These are phyloP conservation scores for Zosterops lateralis DNA, from an alignment of 2,113 vertebrate genomes.

Conservation along the genomic window DNA sequence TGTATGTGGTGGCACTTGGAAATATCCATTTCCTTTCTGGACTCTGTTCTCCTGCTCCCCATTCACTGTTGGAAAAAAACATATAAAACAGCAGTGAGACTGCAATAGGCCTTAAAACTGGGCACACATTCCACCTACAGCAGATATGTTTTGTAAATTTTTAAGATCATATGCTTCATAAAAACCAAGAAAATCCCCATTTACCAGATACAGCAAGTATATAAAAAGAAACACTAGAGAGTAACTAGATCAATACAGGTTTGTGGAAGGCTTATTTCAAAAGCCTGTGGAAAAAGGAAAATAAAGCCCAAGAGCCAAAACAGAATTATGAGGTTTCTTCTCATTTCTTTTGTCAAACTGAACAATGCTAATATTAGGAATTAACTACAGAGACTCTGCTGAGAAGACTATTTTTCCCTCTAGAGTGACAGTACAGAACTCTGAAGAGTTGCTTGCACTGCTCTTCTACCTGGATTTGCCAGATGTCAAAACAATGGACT, in stretches of 20 bases:
- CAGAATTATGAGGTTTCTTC: accelerated
- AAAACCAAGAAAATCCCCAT: not conserved
- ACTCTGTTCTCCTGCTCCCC: constrained; percentile 93
- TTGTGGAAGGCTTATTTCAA: not conserved
- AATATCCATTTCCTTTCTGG: constrained; percentile 98
- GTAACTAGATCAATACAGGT: not conserved
- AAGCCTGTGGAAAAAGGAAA: not conserved
- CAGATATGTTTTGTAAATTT: not conserved
- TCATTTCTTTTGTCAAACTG: not conserved
- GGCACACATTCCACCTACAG: not conserved
- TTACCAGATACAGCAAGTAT: not conserved
- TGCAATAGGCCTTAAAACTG: not conserved
- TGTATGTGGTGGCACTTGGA: constrained; percentile 98
- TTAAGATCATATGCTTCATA: not conserved
- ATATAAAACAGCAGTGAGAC: not conserved
- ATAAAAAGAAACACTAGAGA: not conserved
- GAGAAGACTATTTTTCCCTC: not conserved
- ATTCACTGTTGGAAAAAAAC: constrained; percentile 77
- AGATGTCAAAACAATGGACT: not conserved
- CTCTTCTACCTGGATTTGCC: not conserved
- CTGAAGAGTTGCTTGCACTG: not conserved
- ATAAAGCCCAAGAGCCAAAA: not conserved
- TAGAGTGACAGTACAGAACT: not conserved
- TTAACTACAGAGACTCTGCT: not conserved
- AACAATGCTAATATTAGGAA: not conserved